Evolutionary conservation across 2,113 vertebrate genomes (phyloP), one percentile per base, ranked within the genome.

Genomic region (Dryoscopus gambensis): DNA sequence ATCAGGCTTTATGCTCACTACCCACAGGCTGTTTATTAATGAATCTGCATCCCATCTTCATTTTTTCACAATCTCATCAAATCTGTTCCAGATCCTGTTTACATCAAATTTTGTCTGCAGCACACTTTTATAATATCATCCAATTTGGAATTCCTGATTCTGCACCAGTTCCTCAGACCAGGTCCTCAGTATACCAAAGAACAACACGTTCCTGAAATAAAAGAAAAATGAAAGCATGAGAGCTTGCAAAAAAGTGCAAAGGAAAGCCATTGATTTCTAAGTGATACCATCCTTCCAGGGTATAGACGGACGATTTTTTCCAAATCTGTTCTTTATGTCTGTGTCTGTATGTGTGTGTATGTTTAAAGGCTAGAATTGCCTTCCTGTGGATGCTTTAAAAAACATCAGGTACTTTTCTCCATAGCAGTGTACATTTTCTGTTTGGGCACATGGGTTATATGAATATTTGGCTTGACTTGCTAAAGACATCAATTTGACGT

Each of bases 391-490:
- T 31, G 40, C 74, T 91, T 94, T 93, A 47, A 94, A 96, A 96
- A 87, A 71, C 31, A 90, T 44, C 81, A 86, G 87, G 73, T 96
- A 78, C 59, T 95, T 89, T 87, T 81, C 93, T 93, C 63, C 42
- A 52, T 91, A 95, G 75, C 52, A 63, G 82, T 57, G 46, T 86
- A 70, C 31, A 49, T 93, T 93, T 95, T 97, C 87, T 90, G 24
- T 57, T 85, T 88, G 83, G 86, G 89, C 76, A 94, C 91, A 70
- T 87, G 94, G 70, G 56, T 89, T 96, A 97, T 92, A 96, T 96
- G 90, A 94, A 79, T 93, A 96, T 96, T 95, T 97, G 95, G 83
- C 90, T 96, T 96, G 95, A 86, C 91, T 93, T 93, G 81, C 93
- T 95, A 92, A 97, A 96, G 92, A 94, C 95, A 96, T 94, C 84